Conservation (phyloP, 2,888 invertebrate species). For the Amphipyra berbera region DNA sequence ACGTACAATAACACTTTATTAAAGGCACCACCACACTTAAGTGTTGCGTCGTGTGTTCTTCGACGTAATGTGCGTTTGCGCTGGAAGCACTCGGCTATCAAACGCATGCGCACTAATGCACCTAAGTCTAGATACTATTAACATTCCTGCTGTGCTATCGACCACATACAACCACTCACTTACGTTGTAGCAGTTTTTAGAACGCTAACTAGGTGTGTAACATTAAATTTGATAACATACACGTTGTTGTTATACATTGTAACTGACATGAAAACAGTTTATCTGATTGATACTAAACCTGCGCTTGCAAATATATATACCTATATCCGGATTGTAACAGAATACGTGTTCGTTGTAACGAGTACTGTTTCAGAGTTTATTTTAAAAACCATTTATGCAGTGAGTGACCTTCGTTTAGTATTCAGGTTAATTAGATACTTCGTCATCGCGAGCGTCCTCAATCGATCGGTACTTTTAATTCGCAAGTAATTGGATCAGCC, state of each 20-base stretch:
- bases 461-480: constrained; percentile 6
- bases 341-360: too few species aligned
- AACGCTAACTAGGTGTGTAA: too few species aligned
- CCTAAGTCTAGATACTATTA: constrained; percentile 10
- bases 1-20: background rate
- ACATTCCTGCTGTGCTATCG: constrained; percentile 1
- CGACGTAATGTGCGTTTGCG: background rate
- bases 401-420: background rate
- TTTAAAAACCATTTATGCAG: background rate
- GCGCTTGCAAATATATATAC: too few species aligned
- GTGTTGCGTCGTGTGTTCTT: background rate
- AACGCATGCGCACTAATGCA: constrained; percentile 9
- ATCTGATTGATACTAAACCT: too few species aligned
- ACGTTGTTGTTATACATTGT: too few species aligned
- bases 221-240: too few species aligned
- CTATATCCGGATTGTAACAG: too few species aligned
- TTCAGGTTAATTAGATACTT: background rate
- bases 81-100: background rate
- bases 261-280: too few species aligned
- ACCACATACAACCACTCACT: background rate
- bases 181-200: background rate
- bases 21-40: too few species aligned
- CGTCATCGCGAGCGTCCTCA: background rate
- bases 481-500: background rate
- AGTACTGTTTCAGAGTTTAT: too few species aligned